Percentiles rank a stretch among this genome's conserved stretches.
These are phyloP conservation scores for Oriolus oriolus DNA, from an alignment of 2,113 vertebrate species.

Conservation along the genomic window DNA sequence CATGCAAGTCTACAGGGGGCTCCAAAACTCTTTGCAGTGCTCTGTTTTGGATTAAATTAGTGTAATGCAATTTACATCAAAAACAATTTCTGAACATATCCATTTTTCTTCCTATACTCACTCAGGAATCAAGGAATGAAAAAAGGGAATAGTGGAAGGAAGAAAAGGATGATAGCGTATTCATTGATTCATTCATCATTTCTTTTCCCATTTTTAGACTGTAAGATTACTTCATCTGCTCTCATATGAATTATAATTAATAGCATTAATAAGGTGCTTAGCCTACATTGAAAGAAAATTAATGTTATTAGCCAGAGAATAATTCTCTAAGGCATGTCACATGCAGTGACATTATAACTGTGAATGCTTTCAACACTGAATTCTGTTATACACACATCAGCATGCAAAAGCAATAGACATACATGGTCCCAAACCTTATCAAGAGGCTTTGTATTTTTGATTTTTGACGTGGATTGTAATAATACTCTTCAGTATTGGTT, in stretches of 20 bases:
- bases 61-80: conserved; percentile 1
- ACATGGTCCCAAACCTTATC: background rate
- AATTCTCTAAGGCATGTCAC: background rate
- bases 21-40: conserved; percentile 37
- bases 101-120: background rate
- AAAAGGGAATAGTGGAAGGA: background rate
- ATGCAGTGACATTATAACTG: background rate
- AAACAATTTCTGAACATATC: background rate
- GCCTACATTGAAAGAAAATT: conserved; percentile 36
- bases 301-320: conserved; percentile 39
- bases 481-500: background rate
- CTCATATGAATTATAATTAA: conserved; percentile 37
- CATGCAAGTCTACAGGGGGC: background rate
- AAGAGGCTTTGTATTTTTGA: background rate
- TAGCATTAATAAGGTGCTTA: conserved; percentile 33
- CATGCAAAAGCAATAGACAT: background rate
- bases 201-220: conserved; percentile 3
- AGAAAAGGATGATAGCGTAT: background rate
- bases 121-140: background rate
- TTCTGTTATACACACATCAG: background rate
- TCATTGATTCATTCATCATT: background rate
- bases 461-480: background rate
- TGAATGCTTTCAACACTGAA: background rate
- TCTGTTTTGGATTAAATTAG: background rate
- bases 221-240: conserved; percentile 18